Conservation (phyloP, 2,113 vertebrate genomes). For the Anguilla japonica region DNA sequence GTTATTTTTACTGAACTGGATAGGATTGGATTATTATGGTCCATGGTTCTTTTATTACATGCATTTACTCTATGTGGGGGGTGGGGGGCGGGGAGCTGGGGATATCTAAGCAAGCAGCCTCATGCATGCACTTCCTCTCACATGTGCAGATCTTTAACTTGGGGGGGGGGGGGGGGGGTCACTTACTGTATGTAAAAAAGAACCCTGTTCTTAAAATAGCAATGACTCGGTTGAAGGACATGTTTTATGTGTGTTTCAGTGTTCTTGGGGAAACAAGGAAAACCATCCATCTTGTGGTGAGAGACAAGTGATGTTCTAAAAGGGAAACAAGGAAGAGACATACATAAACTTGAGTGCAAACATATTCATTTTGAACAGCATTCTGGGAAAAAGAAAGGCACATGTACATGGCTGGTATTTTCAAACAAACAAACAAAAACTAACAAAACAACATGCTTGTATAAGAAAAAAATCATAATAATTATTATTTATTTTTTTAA, state of each 20-base stretch:
- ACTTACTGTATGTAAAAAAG: neutral
- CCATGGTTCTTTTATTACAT: neutral
- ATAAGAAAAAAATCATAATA: neutral
- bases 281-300: neutral
- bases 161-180: neutral
- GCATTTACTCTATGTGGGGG: neutral
- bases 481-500: neutral
- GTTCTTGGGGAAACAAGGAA: neutral
- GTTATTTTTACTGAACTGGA: neutral
- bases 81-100: too few relatives aligned
- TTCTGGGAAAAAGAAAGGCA: neutral
- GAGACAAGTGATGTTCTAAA: slow-evolving; percentile 7
- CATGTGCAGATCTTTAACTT: neutral
- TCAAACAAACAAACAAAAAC: neutral
- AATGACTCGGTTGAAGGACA: neutral
- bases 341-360: neutral
- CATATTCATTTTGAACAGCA: neutral
- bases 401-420: neutral
- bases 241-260: neutral
- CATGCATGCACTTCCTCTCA: neutral
- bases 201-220: neutral
- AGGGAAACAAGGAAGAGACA: neutral
- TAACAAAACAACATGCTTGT: neutral
- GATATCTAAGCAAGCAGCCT: neutral
- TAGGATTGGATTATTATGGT: neutral